phyloP scores from a whole-genome alignment of 2,888 invertebrate genomes.

The Lepidochitona cinerea region DNA sequence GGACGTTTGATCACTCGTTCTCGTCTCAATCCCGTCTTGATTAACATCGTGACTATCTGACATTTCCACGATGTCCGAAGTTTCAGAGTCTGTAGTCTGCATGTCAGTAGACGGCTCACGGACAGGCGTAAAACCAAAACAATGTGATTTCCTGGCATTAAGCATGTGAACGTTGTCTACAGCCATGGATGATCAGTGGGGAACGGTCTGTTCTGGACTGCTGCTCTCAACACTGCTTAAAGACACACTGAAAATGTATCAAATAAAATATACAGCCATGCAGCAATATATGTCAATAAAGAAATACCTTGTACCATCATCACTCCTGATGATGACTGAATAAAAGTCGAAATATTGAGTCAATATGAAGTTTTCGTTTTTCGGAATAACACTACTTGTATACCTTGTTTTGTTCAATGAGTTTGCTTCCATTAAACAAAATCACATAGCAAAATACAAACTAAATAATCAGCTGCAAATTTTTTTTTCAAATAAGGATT shows the following conservation, averaged over 20 bases:
- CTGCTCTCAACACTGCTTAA: conserved; percentile 44
- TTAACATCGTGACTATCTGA: conserved; percentile 28
- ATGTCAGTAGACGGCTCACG: conserved; percentile 47
- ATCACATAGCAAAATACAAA: too few species aligned
- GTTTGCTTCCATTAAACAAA: too few species aligned
- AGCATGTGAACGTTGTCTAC: background rate
- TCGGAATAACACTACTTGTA: too few species aligned
- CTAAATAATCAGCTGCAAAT: too few species aligned
- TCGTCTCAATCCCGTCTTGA: background rate
- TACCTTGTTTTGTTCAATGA: too few species aligned
- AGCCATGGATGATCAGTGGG: conserved; percentile 18
- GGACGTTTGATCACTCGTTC: background rate
- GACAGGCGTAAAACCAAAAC: conserved; percentile 53
- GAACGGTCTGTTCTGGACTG: conserved; percentile 48
- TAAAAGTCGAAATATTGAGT: too few species aligned
- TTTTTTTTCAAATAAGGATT: too few species aligned
- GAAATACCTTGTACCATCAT: too few species aligned
- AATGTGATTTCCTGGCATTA: conserved; percentile 10
- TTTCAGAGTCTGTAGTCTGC: conserved; percentile 61
- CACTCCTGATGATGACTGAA: too few species aligned
- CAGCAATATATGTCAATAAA: too few species aligned
- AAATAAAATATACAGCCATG: too few species aligned
- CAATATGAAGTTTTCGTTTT: too few species aligned
- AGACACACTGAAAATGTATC: conserved; percentile 36
- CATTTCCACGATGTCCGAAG: conserved; percentile 53